Evolutionary conservation across 2,888 invertebrate genomes (phyloP).

Genomic region (Limnephilus marmoratus): DNA sequence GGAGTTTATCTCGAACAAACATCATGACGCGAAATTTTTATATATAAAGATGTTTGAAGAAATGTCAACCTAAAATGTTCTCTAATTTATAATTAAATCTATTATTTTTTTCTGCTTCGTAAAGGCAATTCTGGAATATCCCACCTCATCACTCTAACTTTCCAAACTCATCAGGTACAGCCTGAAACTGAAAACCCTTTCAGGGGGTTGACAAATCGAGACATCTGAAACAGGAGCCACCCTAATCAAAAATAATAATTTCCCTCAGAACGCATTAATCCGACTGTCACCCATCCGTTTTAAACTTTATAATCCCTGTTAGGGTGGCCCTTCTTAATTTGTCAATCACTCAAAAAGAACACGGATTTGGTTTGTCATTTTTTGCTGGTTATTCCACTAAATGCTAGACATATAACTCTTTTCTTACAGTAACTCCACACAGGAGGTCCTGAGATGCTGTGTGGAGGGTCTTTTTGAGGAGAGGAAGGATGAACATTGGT

Average conservation of each 20-base stretch:
- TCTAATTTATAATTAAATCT: neutral
- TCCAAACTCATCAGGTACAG: neutral
- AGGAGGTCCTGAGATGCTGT: too few relatives aligned
- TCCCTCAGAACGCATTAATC: slow-evolving; percentile 15
- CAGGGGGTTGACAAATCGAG: slow-evolving; percentile 27
- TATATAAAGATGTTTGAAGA: neutral
- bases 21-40: too few relatives aligned
- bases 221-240: slow-evolving; percentile 24
- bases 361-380: neutral
- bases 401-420: too few relatives aligned
- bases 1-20: too few relatives aligned
- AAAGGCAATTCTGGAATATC: neutral
- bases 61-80: neutral
- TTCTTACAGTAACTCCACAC: too few relatives aligned
- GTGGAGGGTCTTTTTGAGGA: too few relatives aligned
- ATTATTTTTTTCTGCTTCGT: neutral
- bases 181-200: neutral
- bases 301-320: slow-evolving; percentile 21
- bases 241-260: slow-evolving; percentile 28
- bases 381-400: too few relatives aligned
- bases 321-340: slow-evolving; percentile 14
- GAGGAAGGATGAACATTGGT: too few relatives aligned
- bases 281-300: neutral
- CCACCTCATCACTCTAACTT: neutral
- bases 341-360: slow-evolving; percentile 24